These are phyloP conservation scores for Beris morrisii DNA, from an alignment of 2,888 invertebrate species.

Conservation along the genomic window DNA sequence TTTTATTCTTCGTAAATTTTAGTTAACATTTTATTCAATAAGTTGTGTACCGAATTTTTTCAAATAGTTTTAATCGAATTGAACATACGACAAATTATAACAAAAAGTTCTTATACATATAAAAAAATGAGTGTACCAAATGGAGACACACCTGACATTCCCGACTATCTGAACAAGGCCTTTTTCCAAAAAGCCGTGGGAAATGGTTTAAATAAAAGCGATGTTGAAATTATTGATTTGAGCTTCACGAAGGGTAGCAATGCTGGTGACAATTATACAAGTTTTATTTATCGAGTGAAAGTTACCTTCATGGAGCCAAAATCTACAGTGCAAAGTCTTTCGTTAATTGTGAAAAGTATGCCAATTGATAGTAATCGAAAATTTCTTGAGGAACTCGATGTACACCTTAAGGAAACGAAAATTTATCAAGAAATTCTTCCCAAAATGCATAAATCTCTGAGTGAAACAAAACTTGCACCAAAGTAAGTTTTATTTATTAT, in stretches of 20 bases:
- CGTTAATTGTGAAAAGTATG: constrained; percentile 48
- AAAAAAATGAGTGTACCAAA: background rate
- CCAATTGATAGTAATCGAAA: constrained; percentile 48
- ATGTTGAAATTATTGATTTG: constrained; percentile 49
- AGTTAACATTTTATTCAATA: too few species aligned
- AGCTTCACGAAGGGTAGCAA: constrained; percentile 36
- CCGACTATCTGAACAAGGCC: constrained; percentile 39
- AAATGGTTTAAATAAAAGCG: constrained; percentile 49
- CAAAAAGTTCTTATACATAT: too few species aligned
- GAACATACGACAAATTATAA: too few species aligned
- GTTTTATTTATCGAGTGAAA: constrained; percentile 30
- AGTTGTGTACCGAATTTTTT: too few species aligned
- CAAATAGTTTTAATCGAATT: too few species aligned
- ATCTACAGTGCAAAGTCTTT: background rate
- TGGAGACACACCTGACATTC: background rate
- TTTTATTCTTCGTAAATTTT: too few species aligned
- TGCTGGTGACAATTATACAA: constrained; percentile 32
- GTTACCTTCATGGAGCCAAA: background rate
- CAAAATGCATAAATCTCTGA: constrained; percentile 45
- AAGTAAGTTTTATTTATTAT: constrained; percentile 43
- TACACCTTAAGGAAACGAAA: constrained; percentile 57
- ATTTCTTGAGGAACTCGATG: constrained; percentile 55
- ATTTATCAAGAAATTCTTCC: constrained; percentile 57
- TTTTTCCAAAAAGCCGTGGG: constrained; percentile 52
- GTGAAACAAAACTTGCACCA: constrained; percentile 49